Percentiles rank a stretch among this genome's conserved stretches.
Conservation (phyloP, 2,797 vertebrate genomes). For the Linurgus olivaceus region DNA sequence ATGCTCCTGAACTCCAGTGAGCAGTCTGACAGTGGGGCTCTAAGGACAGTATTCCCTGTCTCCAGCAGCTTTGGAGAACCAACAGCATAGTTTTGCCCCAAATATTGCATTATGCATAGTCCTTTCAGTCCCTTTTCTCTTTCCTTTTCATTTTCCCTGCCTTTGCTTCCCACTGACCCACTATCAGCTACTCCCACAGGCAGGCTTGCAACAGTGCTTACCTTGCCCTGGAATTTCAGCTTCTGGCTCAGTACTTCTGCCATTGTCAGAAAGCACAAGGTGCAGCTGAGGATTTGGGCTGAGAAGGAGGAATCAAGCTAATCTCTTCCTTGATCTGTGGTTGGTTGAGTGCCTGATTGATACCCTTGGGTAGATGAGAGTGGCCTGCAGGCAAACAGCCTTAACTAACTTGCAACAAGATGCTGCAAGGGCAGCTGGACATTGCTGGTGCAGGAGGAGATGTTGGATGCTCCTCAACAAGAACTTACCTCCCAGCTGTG, state of each 20-base stretch:
- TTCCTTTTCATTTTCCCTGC: neutral
- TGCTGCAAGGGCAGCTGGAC: neutral
- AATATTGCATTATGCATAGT: neutral
- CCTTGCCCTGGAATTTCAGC: neutral
- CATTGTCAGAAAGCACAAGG: neutral
- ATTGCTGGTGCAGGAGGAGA: neutral
- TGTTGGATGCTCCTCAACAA: neutral
- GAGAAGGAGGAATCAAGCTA: neutral
- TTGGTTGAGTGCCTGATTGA: neutral
- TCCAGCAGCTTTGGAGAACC: neutral
- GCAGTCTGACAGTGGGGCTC: neutral
- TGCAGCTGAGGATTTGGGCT: neutral
- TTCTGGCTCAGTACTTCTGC: neutral
- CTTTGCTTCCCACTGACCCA: neutral
- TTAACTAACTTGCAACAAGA: neutral
- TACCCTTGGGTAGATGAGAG: neutral
- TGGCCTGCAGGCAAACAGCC: neutral
- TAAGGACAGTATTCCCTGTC: neutral
- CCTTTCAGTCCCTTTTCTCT: neutral
- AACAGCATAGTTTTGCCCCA: neutral
- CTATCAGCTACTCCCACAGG: accelerated
- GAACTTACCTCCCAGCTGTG: neutral
- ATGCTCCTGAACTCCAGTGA: neutral
- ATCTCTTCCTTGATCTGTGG: neutral
- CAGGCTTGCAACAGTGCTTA: neutral